Evolutionary conservation across 2,888 invertebrate species (phyloP), one percentile per base, ranked within the genome.

Genomic region (Glaucopsyche alexis): DNA sequence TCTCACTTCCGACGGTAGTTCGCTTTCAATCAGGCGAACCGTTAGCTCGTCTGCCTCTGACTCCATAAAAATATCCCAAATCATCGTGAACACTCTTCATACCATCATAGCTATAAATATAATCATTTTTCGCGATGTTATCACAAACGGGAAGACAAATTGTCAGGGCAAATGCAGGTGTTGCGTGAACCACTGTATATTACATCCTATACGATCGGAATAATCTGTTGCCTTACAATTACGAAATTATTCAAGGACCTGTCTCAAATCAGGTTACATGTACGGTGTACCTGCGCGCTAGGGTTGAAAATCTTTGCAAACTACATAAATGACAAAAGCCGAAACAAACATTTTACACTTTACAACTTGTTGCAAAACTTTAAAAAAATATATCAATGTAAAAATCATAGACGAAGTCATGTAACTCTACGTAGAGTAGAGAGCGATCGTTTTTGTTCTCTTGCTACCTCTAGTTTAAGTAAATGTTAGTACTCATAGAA

Each of bases 181-280:
- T 45, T 66, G 45, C 66, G 42, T 42, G 66, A 42, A 55, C 11
- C 66, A 16, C n/a, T 40, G 19, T 16, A 16, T 42, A 42, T 47
- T 14, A 47, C 49, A 49, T 47, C 7, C 16, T 52, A 11, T 19
- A 55, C 47, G 49, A 49, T 19, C 47, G 19, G 47, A 29, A 69
- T 69, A 69, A 29, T 49, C 69, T 49, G 45, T 29, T 47, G 69
- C 49, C 69, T 69, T 69, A 69, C 69, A 69, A 69, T 69, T 69
- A 69, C 69, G 69, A 69, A 69, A 69, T 45, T 45, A 67, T 47
- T 69, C 69, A 69, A 69, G 69, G 69, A 69, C 69, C 69, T 69
- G 69, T 69, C 69, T 69, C 11, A 66, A 69, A 49, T 69, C 69
- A 69, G 69, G 47, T 69, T 69, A 69, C 69, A 49, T 69, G 47